These are phyloP conservation scores for Pandemis corylana DNA, from an alignment of 2,888 invertebrate genomes.

Conservation along the genomic window DNA sequence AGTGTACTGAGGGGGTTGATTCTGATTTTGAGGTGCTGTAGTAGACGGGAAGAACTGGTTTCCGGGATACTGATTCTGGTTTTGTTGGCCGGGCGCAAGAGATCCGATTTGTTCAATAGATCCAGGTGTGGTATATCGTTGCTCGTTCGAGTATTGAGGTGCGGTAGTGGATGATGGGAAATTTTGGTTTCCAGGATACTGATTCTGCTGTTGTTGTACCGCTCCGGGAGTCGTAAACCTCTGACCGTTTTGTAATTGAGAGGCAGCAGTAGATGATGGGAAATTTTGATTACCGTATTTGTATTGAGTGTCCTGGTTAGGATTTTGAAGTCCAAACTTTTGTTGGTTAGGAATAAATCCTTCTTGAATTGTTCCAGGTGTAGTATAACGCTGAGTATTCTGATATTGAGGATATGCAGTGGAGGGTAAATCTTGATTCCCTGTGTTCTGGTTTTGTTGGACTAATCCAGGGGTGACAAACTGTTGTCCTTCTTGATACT, in stretches of 20 bases:
- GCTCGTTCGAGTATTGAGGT: constrained; percentile 16
- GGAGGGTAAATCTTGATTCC: constrained; percentile 8
- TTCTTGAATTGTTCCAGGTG: neutral
- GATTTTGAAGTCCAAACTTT: too few species aligned
- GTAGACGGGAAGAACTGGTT: constrained; percentile 21
- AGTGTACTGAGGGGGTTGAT: neutral
- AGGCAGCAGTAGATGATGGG: constrained; percentile 22
- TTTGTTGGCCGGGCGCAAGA: neutral
- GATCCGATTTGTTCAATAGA: neutral
- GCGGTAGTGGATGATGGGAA: constrained; percentile 13
- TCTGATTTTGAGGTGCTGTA: neutral
- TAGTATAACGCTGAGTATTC: neutral
- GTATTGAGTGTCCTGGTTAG: too few species aligned
- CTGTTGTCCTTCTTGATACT: constrained; percentile 1
- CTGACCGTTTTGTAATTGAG: constrained; percentile 16
- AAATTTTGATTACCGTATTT: neutral
- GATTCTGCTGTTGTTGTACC: neutral
- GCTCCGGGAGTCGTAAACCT: constrained; percentile 6
- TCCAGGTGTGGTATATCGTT: constrained; percentile 10
- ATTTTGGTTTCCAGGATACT: neutral
- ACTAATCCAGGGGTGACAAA: constrained; percentile 17
- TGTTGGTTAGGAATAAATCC: neutral
- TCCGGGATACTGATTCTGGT: constrained; percentile 7
- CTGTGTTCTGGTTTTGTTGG: constrained; percentile 9
- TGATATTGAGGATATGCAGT: neutral